Percentiles rank a stretch among this genome's conserved stretches.
Evolutionary conservation across 2,888 invertebrate species (phyloP).

Genomic region (Drosophila emarginata): DNA sequence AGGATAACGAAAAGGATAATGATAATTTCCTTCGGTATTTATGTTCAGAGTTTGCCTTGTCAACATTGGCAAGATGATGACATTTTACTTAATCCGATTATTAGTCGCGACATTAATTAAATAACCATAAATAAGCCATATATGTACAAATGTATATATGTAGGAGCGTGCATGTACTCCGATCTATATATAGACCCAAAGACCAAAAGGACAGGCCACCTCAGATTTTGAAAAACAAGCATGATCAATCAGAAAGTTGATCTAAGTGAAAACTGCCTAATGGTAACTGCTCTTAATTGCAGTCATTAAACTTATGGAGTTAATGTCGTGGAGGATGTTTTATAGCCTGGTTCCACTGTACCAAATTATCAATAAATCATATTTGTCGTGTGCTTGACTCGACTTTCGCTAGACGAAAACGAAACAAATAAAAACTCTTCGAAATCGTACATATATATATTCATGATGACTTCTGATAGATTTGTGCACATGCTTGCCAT

Average conservation of each 20-base stretch:
- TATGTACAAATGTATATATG: conserved; percentile 6
- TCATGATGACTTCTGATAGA: conserved; percentile 50
- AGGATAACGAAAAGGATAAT: neutral
- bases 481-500: conserved; percentile 73
- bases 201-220: conserved; percentile 38
- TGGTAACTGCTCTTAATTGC: neutral
- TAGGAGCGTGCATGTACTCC: neutral
- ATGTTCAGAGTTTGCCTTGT: too few relatives aligned
- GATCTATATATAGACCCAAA: conserved; percentile 18
- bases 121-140: conserved; percentile 46
- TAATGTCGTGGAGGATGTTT: neutral
- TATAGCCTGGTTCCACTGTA: conserved; percentile 30
- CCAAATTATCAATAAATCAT: conserved; percentile 61
- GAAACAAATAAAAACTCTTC: conserved; percentile 47
- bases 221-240: conserved; percentile 23
- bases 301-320: neutral
- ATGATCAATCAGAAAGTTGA: conserved; percentile 41
- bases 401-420: conserved; percentile 38
- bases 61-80: neutral
- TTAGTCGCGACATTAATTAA: conserved; percentile 51
- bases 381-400: conserved; percentile 37
- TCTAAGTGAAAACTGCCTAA: conserved; percentile 7
- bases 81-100: neutral
- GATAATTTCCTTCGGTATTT: neutral
- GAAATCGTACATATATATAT: conserved; percentile 30